Base-by-base conservation (phyloP, 2,113 vertebrate genomes). In the Phyllostomus discolor region DNA sequence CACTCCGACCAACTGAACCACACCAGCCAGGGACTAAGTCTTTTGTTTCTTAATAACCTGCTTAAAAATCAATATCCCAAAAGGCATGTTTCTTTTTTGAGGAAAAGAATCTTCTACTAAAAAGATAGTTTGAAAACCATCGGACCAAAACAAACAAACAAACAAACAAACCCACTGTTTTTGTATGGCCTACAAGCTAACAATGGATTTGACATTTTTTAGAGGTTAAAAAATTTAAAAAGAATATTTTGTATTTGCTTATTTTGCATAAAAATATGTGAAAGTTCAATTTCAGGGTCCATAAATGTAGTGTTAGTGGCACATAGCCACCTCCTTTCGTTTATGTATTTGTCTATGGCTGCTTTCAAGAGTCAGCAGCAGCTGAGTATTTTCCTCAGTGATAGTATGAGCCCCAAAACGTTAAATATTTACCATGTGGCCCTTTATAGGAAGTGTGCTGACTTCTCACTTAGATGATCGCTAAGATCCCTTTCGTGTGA, bases 81-180 rank as follows among this genome's bases (percentile, higher is more conserved):
- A 43, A 41, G 15, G 17, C 38, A 43, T 20, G 7, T 81, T 81
- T 81, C 26, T 43, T 62, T 62, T 59, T 78, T 52, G 70, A 81
- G 76, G n/a, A 67, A 5, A 86, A 24, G 22, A 85, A 62, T 46
- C 1, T 70, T 4, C 35, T 79, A 52, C 28, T 78, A 76, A 85
- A 91, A 95, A 17, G 9, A n/a, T 76, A 69, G 24, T 85, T 91
- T 38, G 10, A 81, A 96, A 94, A 96, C 38, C 19, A 70, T 10
- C 41, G 38, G 22, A 46, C 43, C 35, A 70, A 14, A 50, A 50
- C 15, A 48, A 48, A 48, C 10, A 43, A 43, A 43, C 8, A 43
- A 43, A 16, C 15, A 54, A 54, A 57, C 7, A 67, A 80, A 2
- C 19, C 17, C 22, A 52, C 19, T 33, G 35, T 69, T 91, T 92